These are phyloP conservation scores for Brassicogethes aeneus DNA, from an alignment of 2,888 invertebrate genomes.

Conservation along the genomic window DNA sequence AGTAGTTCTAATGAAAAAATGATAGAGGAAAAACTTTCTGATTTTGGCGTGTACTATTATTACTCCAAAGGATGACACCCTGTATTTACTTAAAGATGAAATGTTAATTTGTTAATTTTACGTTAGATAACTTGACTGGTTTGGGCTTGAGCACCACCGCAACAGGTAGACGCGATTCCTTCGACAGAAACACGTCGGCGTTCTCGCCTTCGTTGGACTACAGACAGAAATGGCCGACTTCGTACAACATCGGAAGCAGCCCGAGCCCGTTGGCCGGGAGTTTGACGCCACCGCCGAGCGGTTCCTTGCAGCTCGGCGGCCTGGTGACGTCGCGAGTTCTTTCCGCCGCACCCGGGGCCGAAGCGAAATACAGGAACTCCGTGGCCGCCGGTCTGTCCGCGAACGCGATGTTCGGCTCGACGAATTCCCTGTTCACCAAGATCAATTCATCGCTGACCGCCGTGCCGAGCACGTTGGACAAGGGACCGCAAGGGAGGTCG, in stretches of 20 bases:
- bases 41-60: too few species aligned
- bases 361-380: constrained; percentile 72
- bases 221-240: constrained; percentile 51
- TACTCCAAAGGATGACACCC: too few species aligned
- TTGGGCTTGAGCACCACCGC: constrained; percentile 56
- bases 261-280: constrained; percentile 44
- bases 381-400: constrained; percentile 54
- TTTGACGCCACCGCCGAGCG: constrained; percentile 66
- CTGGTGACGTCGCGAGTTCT: constrained; percentile 56
- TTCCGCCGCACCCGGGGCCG: constrained; percentile 83
- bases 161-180: constrained; percentile 67
- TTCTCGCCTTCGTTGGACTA: constrained; percentile 69
- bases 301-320: constrained; percentile 52
- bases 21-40: too few species aligned
- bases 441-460: constrained; percentile 39
- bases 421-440: constrained; percentile 68
- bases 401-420: constrained; percentile 69
- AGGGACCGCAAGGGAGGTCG: constrained; percentile 64
- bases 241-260: constrained; percentile 45
- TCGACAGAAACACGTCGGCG: constrained; percentile 67
- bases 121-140: constrained; percentile 42
- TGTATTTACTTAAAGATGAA: too few species aligned
- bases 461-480: constrained; percentile 36
- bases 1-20: too few species aligned
- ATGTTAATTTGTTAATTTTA: too few species aligned